phyloP scores from a whole-genome alignment of 2,113 vertebrate species.

The Neodontobutis hainanensis region DNA sequence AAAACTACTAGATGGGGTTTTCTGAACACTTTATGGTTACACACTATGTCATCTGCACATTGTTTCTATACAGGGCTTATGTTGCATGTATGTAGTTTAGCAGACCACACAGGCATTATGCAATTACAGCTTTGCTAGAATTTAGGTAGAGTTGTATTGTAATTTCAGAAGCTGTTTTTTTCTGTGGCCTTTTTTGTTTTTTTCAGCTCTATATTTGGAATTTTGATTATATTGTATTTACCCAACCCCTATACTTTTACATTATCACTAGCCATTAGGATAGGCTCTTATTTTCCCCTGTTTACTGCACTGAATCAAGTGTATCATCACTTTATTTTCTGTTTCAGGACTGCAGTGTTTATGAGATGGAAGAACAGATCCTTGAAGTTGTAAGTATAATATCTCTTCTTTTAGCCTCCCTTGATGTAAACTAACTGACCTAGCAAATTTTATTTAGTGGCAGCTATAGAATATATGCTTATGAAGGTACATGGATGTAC shows the following conservation, averaged over 20 bases:
- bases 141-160: conserved; percentile 58
- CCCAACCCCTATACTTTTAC: conserved; percentile 47
- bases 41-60: conserved; percentile 8
- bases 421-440: conserved; percentile 20
- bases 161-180: conserved; percentile 65
- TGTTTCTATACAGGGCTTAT: conserved; percentile 22
- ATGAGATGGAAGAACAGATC: conserved; percentile 98
- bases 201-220: conserved; percentile 54
- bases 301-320: conserved; percentile 40
- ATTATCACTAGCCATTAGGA: conserved; percentile 12
- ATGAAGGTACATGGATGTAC: conserved; percentile 23
- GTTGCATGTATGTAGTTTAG: conserved; percentile 31
- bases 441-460: background rate
- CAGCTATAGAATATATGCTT: no score
- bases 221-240: conserved; percentile 62
- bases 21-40: conserved; percentile 22
- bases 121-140: conserved; percentile 59
- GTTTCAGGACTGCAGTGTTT: conserved; percentile 90
- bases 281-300: conserved; percentile 23
- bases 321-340: conserved; percentile 54
- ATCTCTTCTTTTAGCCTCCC: conserved; percentile 2
- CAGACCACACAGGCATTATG: conserved; percentile 42
- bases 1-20: conserved; percentile 9
- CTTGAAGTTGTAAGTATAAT: conserved; percentile 89
- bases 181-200: conserved; percentile 59